Conservation (phyloP, 2,888 invertebrate species). For the Drepanosiphum platanoidis region DNA sequence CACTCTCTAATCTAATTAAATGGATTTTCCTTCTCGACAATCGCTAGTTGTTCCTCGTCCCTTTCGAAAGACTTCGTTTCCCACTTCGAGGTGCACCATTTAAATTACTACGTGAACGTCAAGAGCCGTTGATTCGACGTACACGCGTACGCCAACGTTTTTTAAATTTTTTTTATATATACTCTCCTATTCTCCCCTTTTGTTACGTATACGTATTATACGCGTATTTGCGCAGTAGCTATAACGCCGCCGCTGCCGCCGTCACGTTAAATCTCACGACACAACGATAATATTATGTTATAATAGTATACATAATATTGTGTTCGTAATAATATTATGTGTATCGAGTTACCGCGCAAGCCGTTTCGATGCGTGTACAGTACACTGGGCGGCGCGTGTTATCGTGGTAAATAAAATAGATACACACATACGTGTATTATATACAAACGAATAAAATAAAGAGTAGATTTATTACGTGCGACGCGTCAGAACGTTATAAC, state of each 20-base stretch:
- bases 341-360: background rate
- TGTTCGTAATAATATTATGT: background rate
- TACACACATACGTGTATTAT: too few relatives aligned
- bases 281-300: too few relatives aligned
- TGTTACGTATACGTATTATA: background rate
- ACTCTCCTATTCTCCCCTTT: background rate
- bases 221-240: background rate
- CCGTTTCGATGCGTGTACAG: background rate
- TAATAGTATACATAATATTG: background rate
- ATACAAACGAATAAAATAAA: background rate
- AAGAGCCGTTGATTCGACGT: background rate
- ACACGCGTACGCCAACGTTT: background rate
- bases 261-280: background rate
- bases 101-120: background rate
- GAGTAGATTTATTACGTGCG: background rate
- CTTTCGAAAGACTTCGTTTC: background rate
- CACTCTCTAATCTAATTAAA: conserved; percentile 1
- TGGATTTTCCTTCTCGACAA: background rate
- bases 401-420: too few relatives aligned
- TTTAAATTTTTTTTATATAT: too few relatives aligned
- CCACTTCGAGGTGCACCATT: background rate
- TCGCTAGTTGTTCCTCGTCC: background rate
- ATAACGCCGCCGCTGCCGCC: background rate
- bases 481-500: background rate
- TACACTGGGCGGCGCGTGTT: too few relatives aligned